A percentile compares a stretch with the other conserved stretches of the same genome.
These are phyloP conservation scores for Osmerus mordax DNA, from an alignment of 2,113 vertebrate species.

Conservation along the genomic window DNA sequence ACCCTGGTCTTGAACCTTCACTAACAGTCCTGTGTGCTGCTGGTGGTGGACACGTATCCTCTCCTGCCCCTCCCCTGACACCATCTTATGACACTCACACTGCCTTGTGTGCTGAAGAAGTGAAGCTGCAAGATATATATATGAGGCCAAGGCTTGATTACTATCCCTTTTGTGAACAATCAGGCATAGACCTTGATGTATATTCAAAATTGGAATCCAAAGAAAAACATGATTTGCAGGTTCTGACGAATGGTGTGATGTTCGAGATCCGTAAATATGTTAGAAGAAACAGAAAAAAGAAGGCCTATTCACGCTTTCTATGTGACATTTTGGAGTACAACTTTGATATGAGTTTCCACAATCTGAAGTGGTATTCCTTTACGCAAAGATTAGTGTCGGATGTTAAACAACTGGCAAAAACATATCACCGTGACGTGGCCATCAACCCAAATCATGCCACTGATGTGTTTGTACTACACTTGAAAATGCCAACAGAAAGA, in stretches of 20 bases:
- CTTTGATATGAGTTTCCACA: slow-evolving; percentile 41
- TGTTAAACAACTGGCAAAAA: too few species aligned
- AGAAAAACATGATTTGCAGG: slow-evolving; percentile 13
- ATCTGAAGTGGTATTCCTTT: neutral
- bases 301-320: slow-evolving; percentile 30
- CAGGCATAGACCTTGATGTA: slow-evolving; percentile 26
- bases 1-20: too few species aligned
- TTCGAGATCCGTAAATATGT: slow-evolving; percentile 42
- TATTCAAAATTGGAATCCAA: neutral
- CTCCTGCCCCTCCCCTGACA: too few species aligned
- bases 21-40: too few species aligned
- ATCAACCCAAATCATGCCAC: too few species aligned
- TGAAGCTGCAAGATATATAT: neutral
- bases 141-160: neutral
- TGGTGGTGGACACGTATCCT: too few species aligned
- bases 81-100: neutral
- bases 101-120: neutral
- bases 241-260: slow-evolving; percentile 32
- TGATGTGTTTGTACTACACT: too few species aligned
- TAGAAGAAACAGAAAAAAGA: neutral
- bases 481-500: too few species aligned
- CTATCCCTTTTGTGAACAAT: slow-evolving; percentile 22
- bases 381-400: too few species aligned
- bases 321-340: slow-evolving; percentile 50
- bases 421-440: too few species aligned